Evolutionary conservation across 2,113 vertebrate species (phyloP).

Genomic region (Sander lucioperca): DNA sequence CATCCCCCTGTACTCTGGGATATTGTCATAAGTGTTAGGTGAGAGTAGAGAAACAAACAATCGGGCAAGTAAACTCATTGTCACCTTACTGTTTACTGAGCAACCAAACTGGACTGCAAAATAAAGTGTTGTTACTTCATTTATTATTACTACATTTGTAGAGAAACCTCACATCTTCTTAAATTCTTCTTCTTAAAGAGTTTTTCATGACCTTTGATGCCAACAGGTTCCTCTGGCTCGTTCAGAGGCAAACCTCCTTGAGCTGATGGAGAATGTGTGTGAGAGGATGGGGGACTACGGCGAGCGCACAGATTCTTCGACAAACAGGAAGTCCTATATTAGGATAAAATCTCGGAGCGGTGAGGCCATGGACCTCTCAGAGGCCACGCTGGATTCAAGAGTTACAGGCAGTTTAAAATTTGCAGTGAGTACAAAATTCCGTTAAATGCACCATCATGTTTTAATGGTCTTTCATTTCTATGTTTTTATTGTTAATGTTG

Average conservation of each 20-base stretch:
- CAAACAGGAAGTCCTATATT: constrained; percentile 88
- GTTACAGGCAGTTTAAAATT: constrained; percentile 91
- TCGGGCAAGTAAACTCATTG: neutral
- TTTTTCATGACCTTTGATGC: neutral
- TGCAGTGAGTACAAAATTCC: constrained; percentile 82
- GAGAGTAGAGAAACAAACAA: neutral
- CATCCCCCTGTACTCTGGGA: neutral
- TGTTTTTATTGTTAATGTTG: neutral
- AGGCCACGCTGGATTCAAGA: constrained; percentile 88
- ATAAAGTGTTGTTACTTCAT: neutral
- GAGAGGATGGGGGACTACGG: constrained; percentile 96
- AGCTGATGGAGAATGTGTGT: constrained; percentile 94
- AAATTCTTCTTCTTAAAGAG: neutral
- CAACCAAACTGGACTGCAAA: neutral
- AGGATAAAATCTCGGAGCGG: constrained; percentile 88
- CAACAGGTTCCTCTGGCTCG: constrained; percentile 91
- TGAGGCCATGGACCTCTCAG: constrained; percentile 88
- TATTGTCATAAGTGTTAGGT: neutral
- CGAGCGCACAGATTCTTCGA: constrained; percentile 85
- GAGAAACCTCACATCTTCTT: neutral
- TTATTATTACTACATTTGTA: neutral
- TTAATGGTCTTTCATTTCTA: neutral
- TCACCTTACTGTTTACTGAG: neutral
- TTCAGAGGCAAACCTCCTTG: constrained; percentile 93
- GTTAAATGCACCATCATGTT: neutral